These are phyloP conservation scores for Rhineura floridana DNA, from an alignment of 2,113 vertebrate genomes.

Conservation along the genomic window DNA sequence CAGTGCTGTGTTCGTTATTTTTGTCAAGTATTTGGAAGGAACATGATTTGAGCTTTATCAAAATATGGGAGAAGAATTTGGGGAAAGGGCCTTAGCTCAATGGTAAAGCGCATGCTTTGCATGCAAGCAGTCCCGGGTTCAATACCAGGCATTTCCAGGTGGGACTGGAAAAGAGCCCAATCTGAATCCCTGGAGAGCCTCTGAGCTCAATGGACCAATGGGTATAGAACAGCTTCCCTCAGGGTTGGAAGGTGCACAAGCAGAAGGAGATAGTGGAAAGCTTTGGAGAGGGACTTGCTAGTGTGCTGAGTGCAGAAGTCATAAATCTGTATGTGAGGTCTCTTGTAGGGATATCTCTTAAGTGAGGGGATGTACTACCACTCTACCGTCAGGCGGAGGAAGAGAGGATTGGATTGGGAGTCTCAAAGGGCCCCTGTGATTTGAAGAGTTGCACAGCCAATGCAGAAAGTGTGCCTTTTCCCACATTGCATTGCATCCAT, in stretches of 20 bases:
- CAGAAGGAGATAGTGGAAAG: background rate
- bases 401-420: background rate
- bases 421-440: background rate
- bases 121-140: background rate
- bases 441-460: background rate
- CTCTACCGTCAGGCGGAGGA: background rate
- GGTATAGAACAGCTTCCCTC: background rate
- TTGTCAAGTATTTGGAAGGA: background rate
- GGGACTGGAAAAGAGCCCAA: background rate
- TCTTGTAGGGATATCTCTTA: background rate
- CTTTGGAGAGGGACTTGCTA: background rate
- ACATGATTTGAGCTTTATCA: background rate
- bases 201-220: background rate
- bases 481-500: background rate
- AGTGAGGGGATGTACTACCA: background rate
- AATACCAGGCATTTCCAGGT: background rate
- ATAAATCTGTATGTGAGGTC: background rate
- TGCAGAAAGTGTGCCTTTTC: background rate
- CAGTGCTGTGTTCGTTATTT: background rate
- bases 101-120: background rate
- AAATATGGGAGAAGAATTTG: background rate
- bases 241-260: background rate
- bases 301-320: background rate
- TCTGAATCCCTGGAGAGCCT: too few species aligned
- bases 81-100: background rate